These are phyloP conservation scores for Agelastica alni DNA, from an alignment of 2,888 invertebrate genomes.

Conservation along the genomic window DNA sequence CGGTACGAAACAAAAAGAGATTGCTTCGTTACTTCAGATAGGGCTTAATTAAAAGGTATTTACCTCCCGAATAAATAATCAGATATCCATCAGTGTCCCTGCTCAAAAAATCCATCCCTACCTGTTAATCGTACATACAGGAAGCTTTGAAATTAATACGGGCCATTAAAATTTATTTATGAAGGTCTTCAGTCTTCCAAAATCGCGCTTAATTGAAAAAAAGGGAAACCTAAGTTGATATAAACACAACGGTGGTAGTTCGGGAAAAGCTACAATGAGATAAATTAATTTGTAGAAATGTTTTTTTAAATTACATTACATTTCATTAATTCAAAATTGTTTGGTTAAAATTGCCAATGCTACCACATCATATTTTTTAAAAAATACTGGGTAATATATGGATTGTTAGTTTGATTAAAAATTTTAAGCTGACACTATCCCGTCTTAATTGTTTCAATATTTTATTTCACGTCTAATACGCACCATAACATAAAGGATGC, in stretches of 20 bases:
- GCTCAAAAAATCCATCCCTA: conserved; percentile 10
- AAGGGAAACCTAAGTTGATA: conserved; percentile 5
- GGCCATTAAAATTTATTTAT: conserved; percentile 18
- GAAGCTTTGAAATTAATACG: conserved; percentile 13
- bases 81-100: conserved; percentile 23
- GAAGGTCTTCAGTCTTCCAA: conserved; percentile 1
- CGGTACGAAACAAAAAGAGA: conserved; percentile 28
- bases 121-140: conserved; percentile 13
- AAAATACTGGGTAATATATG: too few species aligned
- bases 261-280: neutral
- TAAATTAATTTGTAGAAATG: too few species aligned
- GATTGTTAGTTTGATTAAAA: too few species aligned
- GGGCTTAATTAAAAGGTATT: conserved; percentile 28
- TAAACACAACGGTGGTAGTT: neutral
- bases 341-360: too few species aligned
- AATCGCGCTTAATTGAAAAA: conserved; percentile 11
- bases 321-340: too few species aligned
- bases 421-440: too few species aligned
- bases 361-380: too few species aligned
- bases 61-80: conserved; percentile 24
- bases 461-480: too few species aligned
- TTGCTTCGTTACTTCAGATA: conserved; percentile 29
- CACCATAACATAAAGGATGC: too few species aligned
- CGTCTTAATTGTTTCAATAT: too few species aligned
- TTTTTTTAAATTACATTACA: too few species aligned